These are phyloP conservation scores for Salvator merianae DNA, from an alignment of 2,113 vertebrate species.

Conservation along the genomic window DNA sequence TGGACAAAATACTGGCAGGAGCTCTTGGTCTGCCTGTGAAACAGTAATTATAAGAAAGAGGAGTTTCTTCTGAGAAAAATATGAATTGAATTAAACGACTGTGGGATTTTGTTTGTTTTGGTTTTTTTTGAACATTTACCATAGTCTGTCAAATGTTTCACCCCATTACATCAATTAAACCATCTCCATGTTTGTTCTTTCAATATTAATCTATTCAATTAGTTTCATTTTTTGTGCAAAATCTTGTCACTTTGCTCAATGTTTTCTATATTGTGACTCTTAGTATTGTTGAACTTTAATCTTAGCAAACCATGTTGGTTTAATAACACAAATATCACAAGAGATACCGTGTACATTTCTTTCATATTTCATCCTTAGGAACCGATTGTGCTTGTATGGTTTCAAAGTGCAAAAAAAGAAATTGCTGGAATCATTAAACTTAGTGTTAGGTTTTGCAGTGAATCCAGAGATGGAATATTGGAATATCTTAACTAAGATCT, in stretches of 20 bases:
- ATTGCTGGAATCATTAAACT: no score
- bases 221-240: neutral
- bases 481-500: no score
- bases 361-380: neutral
- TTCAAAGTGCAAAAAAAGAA: no score
- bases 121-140: neutral
- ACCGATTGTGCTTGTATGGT: no score
- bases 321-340: neutral
- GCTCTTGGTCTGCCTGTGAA: neutral
- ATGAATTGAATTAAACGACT: conserved; percentile 3
- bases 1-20: conserved; percentile 1
- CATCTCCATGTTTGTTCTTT: conserved; percentile 10
- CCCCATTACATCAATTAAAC: conserved; percentile 7
- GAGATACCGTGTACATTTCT: neutral
- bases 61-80: neutral
- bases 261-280: neutral
- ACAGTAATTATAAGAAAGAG: neutral
- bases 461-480: no score
- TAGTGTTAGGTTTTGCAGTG: no score
- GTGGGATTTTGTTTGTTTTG: neutral
- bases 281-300: neutral
- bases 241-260: neutral
- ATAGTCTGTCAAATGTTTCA: conserved; percentile 10
- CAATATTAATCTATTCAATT: neutral
- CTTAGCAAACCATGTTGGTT: neutral